These are phyloP conservation scores for Cottoperca gobio DNA, from an alignment of 2,797 vertebrate genomes.

Conservation along the genomic window DNA sequence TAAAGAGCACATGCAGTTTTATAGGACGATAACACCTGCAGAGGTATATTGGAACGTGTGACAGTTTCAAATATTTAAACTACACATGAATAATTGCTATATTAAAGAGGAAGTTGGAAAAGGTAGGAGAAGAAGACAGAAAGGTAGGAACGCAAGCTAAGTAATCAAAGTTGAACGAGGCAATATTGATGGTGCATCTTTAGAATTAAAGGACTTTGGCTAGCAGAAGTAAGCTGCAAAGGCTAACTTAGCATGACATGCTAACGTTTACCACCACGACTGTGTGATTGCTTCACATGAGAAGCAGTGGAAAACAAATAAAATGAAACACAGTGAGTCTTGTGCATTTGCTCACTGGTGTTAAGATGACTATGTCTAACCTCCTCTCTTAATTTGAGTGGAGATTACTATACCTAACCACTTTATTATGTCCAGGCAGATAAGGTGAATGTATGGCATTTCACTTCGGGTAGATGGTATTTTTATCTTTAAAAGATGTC, in stretches of 20 bases:
- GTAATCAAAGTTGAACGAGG: background rate
- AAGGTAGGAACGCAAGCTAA: background rate
- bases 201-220: background rate
- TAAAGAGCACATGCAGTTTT: background rate
- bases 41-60: background rate
- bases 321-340: too few relatives aligned
- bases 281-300: too few relatives aligned
- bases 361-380: background rate
- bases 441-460: background rate
- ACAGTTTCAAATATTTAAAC: slow-evolving; percentile 28
- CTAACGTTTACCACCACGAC: background rate
- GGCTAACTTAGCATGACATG: background rate
- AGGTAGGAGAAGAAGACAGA: background rate
- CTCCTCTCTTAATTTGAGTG: background rate
- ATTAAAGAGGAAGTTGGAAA: background rate
- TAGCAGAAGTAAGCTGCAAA: background rate
- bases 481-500: background rate
- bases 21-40: slow-evolving; percentile 1
- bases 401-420: background rate
- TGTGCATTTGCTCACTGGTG: too few relatives aligned
- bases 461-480: background rate
- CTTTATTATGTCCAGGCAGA: background rate
- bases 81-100: slow-evolving; percentile 3
- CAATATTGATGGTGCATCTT: background rate
- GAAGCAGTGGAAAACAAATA: too few relatives aligned